Evolutionary conservation across 1,140 invertebrate genomes (phyloP).

Genomic region (Drosophila nebulosa): DNA sequence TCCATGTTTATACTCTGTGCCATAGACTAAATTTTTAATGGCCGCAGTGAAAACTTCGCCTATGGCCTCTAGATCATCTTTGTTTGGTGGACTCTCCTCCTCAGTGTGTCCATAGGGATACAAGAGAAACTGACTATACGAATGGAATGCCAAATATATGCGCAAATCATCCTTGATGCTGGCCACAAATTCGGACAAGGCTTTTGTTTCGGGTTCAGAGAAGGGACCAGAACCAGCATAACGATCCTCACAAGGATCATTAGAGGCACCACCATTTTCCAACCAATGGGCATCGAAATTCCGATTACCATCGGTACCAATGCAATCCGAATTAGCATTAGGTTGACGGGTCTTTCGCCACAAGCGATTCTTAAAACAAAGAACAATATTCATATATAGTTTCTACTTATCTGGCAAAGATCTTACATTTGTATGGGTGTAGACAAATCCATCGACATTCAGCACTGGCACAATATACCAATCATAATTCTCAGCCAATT

Average conservation of each 20-base stretch:
- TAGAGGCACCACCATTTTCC: constrained; percentile 71
- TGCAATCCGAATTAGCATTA: constrained; percentile 78
- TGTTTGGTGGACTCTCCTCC: constrained; percentile 81
- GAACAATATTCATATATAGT: background rate
- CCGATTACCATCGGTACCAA: constrained; percentile 86
- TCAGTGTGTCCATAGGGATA: constrained; percentile 83
- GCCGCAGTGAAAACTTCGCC: constrained; percentile 81
- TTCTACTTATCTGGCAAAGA: background rate
- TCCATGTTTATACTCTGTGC: constrained; percentile 82
- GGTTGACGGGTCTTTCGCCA: constrained; percentile 83
- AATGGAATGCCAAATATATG: constrained; percentile 84
- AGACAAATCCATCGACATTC: constrained; percentile 89
- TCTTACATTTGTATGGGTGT: constrained; percentile 82
- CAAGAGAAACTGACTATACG: constrained; percentile 82
- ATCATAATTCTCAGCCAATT: constrained; percentile 82
- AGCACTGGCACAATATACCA: constrained; percentile 87
- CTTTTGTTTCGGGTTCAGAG: constrained; percentile 88
- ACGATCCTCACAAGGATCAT: constrained; percentile 84
- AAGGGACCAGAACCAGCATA: constrained; percentile 88
- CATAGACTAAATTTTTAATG: constrained; percentile 81
- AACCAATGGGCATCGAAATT: constrained; percentile 87
- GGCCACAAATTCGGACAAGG: constrained; percentile 83
- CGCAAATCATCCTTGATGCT: constrained; percentile 81
- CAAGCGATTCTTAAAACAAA: constrained; percentile 76
- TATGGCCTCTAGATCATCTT: constrained; percentile 82